Evolutionary conservation across 2,888 invertebrate genomes (phyloP), one percentile per base, ranked within the genome.

Genomic region (Xanthia icteritia): DNA sequence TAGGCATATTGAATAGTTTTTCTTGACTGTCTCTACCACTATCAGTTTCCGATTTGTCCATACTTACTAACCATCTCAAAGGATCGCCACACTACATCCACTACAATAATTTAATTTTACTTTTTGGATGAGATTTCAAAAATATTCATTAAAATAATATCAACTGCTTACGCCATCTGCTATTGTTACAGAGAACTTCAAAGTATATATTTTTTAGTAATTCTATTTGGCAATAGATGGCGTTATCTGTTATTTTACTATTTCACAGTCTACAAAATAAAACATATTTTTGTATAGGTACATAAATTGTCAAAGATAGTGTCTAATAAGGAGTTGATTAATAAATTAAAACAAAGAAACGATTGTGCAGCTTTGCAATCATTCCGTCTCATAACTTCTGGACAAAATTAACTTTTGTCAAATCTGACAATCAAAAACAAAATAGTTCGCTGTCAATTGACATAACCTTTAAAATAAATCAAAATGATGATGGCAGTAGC

Each of bases 191-290:
- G 4, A 39, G 27, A 69, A 77, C 15, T 15, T 15, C 3, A 54
- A n/a, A 1, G 5, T 5, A 5, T 0, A n/a, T 4, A 0, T 11
- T 39, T 20, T 36, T 17, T 23, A 36, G 4, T 68, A 51, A 48
- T 23, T 27, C 85, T 82, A 82, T 36, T 81, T 68, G 39, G 36
- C 42, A 63, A 39, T 36, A 83, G 82, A 82, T 86, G 72, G 83
- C 77, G 8, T 8, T 54, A 2, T 2, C 0, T 31, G 13, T 0
- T 11, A 61, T 45, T 31, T 27, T 0, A 4, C 0, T 3, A 36
- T 17, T 51, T 39, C 13, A 9, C 20, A 72, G 17, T 2, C 2
- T 17, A 39, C 11, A 27, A 15, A 31, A 68, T 6, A 11, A 17
- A 45, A n/a, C 5, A 1, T 8, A 15, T 27, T 36, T 71, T 73